Base-by-base conservation (phyloP, 2,888 invertebrate genomes). In the Cepaea hortensis region DNA sequence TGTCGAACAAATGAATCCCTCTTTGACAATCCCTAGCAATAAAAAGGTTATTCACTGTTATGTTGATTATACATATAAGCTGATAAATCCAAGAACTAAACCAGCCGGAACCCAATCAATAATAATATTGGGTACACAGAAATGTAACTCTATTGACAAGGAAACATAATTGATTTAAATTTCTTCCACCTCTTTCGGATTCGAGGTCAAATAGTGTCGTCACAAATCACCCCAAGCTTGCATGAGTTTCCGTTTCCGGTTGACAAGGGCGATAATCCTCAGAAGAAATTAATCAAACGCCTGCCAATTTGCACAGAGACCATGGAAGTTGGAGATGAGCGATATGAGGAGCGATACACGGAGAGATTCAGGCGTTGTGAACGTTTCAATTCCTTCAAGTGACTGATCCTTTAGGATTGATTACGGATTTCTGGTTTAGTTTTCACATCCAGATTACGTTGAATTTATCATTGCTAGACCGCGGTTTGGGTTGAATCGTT, bases 211-310 rank as follows among this genome's bases (percentile, higher is more conserved):
- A 81, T 70, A 81, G n/a, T 81, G 70, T 48, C 81, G 48, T 50
- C 48, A 81, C 18, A 81, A 70, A 55, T 11, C 50, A 70, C 70
- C 50, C 70, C n/a, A 70, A 61, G 70, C 70, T 81, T 81, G 70
- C 70, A 70, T 70, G 50, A n/a, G 70, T 81, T 81, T 70, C 81
- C 70, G 70, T 9, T 81, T 81, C 81, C 81, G 81, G 70, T 70
- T 81, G 81, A 81, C 81, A 81, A 48, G 81, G 81, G 81, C 13
- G 70, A 81, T 81, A 81, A 81, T 81, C 50, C 81, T 70, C 48
- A 81, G 81, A 70, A 81, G 65, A 81, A 46, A 81, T 81, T 70
- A 81, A 81, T 81, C 70, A 70, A 81, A 81, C n/a, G n/a, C 50
- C 70, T 81, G 81, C 81, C 81, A 81, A 70, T 81, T 70, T 81